These are phyloP conservation scores for Spermophilus dauricus DNA, from an alignment of 2,113 vertebrate genomes.

Conservation along the genomic window DNA sequence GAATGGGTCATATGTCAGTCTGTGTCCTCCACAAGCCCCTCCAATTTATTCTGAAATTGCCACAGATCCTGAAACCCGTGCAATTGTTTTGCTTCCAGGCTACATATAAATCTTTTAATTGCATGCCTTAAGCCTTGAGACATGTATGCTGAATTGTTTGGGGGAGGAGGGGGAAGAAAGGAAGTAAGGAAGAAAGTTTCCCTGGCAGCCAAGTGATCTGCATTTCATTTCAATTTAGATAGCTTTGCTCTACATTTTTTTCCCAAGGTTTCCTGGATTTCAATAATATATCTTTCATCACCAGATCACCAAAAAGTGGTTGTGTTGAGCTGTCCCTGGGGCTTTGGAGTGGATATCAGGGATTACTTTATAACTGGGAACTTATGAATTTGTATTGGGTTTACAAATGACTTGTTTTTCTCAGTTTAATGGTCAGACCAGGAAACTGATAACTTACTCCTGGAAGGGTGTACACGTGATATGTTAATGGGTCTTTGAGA, in stretches of 20 bases:
- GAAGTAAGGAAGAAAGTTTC: conserved; percentile 67
- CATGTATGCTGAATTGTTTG: conserved; percentile 79
- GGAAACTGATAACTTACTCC: conserved; percentile 85
- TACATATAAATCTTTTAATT: conserved; percentile 81
- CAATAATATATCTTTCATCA: conserved; percentile 91
- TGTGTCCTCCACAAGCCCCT: conserved; percentile 44
- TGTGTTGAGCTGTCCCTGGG: conserved; percentile 83
- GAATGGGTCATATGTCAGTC: conserved; percentile 54
- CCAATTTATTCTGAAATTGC: conserved; percentile 52
- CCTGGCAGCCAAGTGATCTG: conserved; percentile 86
- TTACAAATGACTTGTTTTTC: conserved; percentile 90
- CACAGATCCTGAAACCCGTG: conserved; percentile 45
- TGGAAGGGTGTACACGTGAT: conserved; percentile 77
- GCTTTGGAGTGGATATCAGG: conserved; percentile 87
- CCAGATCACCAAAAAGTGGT: conserved; percentile 85
- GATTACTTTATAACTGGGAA: conserved; percentile 90
- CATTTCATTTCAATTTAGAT: conserved; percentile 89
- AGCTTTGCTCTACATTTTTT: conserved; percentile 87
- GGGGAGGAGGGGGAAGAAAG: neutral
- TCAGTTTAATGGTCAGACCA: conserved; percentile 85
- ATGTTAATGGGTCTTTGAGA: conserved; percentile 78
- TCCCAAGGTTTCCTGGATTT: conserved; percentile 89
- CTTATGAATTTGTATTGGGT: conserved; percentile 87
- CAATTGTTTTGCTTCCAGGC: conserved; percentile 74
- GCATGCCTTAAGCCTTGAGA: conserved; percentile 77